Evolutionary conservation across 2,888 invertebrate species (phyloP), one percentile per base, ranked within the genome.

Genomic region (Philopedon plagiatum): DNA sequence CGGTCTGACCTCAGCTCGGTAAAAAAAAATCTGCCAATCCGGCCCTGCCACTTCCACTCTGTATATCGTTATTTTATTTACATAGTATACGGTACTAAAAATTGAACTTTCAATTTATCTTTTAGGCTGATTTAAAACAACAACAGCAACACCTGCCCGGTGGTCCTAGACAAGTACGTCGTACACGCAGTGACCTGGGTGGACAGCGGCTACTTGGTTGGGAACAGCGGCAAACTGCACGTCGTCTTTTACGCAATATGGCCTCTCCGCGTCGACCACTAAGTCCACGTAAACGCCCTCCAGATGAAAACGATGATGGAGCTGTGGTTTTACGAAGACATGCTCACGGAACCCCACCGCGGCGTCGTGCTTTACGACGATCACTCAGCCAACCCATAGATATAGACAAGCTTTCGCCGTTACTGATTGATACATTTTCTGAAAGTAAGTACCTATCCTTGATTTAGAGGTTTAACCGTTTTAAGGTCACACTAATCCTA

Each of bases 341-440:
- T 21, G 76, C 85, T 85, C 74, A 85, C 39, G 86, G 86, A 32
- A 74, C 66, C 9, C 73, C 75, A 11, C 74, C 72, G 7, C 69
- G 76, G 8, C 76, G 82, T 49, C 83, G 84, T 2, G 83, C 83
- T 58, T 78, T 86, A 41, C 78, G 85, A 46, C 76, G 92, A 74
- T 92, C 92, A n/a, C 86, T 91, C 51, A 92, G 92, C 81, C 92
- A 92, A 80, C 92, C 92, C 73, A 83, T 90, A 78, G 90, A 90
- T 81, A 88, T 89, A 78, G 89, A 89, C 81, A 89, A 89, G 81
- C 83, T 89, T 76, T 89, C 89, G 65, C 89, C 89, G 13, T 79
- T 58, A 29, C 51, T 68, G 68, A 37, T 26, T 8, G 26, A 11
- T 1, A 60, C 41, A 37, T 51, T 32, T 46, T 18, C 49, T 29